Evolutionary conservation across 2,888 invertebrate species (phyloP), one percentile per base, ranked within the genome.

Genomic region (Meliscaeva auricollis): DNA sequence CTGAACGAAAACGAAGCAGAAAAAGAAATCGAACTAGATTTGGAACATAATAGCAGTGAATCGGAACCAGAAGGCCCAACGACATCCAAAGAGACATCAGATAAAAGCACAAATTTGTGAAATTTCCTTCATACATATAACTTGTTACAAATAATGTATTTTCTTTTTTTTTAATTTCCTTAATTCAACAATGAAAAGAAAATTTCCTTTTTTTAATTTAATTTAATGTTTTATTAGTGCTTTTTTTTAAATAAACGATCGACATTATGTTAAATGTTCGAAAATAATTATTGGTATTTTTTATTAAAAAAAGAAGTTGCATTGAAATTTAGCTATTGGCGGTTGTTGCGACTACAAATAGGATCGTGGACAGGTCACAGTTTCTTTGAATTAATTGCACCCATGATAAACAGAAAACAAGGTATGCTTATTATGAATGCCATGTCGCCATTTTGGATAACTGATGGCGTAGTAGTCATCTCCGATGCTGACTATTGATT

Each of bases 1-100:
- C 92, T 95, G 5, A 94, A 93, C 84, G 94, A 94, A 88, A 94
- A 94, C 81, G 93, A 94, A 89, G 93, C 93, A 88, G 93, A 93
- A 72, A 93, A 89, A 56, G 89, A 89, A 22, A 78, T 87, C 30
- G 80, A 79, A 17, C 46, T 68, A 30, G 41, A 58, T 38, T 22
- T 56, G 20, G 79, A 75, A 4, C 44, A 66, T 9, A 50, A 38
- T 20, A 64, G 20, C 41, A 74, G 50, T 46, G 66, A 52, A 20
- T 84, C 79, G 1, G 84, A 78, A 32, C 44, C 69, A 1, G 83
- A 72, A 0, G 35, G 20, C n/a, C 32, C 66, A 32, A 9, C 8
- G 1, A 64, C 46, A 46, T 30, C 26, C 1, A 46, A 64, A 64
- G 20, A 20, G 32, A 32, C 66, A 35, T 2, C 48, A 50, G 50